Evolutionary conservation across 2,888 invertebrate genomes (phyloP).

Genomic region (Esperia sulphurella): DNA sequence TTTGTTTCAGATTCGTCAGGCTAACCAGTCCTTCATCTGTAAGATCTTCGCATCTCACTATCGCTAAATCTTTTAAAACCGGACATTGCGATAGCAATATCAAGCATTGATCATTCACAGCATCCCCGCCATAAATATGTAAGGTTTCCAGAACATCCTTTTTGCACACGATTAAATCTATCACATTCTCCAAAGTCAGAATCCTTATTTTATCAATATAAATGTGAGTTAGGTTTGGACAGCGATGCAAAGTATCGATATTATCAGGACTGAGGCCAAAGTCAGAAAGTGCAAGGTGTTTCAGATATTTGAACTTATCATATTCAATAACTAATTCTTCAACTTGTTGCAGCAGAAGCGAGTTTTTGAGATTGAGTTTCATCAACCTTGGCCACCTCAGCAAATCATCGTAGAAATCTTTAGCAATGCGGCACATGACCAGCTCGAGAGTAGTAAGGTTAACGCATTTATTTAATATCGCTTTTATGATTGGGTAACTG

Average conservation of each 20-base stretch:
- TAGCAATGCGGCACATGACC: conserved; percentile 61
- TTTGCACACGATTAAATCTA: conserved; percentile 47
- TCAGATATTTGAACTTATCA: conserved; percentile 50
- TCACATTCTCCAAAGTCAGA: conserved; percentile 48
- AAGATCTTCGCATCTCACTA: conserved; percentile 61
- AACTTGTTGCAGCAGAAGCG: conserved; percentile 39
- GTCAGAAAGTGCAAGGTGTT: conserved; percentile 54
- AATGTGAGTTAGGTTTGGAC: conserved; percentile 54
- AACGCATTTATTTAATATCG: conserved; percentile 47
- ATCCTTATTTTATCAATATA: conserved; percentile 63
- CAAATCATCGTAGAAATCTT: conserved; percentile 52
- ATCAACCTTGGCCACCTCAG: conserved; percentile 51
- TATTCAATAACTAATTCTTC: conserved; percentile 47
- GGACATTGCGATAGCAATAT: conserved; percentile 50
- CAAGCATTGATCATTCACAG: conserved; percentile 55
- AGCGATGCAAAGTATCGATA: conserved; percentile 50
- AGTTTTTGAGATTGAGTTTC: conserved; percentile 62
- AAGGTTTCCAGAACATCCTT: conserved; percentile 46
- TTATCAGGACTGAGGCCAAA: conserved; percentile 58
- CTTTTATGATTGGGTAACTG: conserved; percentile 46
- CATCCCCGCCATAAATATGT: conserved; percentile 59
- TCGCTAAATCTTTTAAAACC: conserved; percentile 53
- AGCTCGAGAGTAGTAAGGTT: conserved; percentile 59
- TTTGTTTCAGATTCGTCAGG: conserved; percentile 38
- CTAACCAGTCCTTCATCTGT: conserved; percentile 53